phyloP scores from a whole-genome alignment of 2,113 vertebrate genomes.

The Urocynchramus pylzowi region DNA sequence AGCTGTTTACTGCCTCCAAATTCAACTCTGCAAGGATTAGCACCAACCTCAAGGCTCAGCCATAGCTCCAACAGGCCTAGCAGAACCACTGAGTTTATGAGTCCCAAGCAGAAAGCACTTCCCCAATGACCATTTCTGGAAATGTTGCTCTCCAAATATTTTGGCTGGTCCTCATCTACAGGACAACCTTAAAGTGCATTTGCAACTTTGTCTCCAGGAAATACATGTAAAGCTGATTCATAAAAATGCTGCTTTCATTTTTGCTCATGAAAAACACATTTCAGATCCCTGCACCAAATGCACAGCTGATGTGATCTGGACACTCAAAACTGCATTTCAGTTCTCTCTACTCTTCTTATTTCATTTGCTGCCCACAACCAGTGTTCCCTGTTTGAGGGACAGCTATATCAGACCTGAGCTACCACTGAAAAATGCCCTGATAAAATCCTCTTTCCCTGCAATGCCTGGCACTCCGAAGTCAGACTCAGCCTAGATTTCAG shows the following conservation, averaged over 20 bases:
- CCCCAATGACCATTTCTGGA: not conserved
- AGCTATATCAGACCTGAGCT: not conserved
- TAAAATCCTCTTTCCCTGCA: not conserved
- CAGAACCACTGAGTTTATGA: not conserved
- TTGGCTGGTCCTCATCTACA: not conserved
- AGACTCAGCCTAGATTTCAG: not conserved
- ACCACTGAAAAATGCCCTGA: not conserved
- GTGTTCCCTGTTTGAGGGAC: not conserved
- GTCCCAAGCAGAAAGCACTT: not conserved
- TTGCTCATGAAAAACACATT: constrained; percentile 3
- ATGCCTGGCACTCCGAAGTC: not conserved
- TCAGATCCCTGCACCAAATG: not conserved
- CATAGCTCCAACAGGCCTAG: not conserved
- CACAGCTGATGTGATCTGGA: not conserved
- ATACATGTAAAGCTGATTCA: not conserved
- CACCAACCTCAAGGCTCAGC: not conserved
- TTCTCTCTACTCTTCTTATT: not conserved
- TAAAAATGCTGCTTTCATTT: constrained; percentile 33
- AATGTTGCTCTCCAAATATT: not conserved
- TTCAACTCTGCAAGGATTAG: not conserved
- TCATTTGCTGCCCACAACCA: not conserved
- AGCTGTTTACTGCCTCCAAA: not conserved
- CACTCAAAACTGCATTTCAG: not conserved
- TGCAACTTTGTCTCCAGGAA: not conserved
- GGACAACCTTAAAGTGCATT: not conserved